Evolutionary conservation across 2,797 vertebrate genomes (phyloP).

Genomic region (Sebastes taczanowskii): DNA sequence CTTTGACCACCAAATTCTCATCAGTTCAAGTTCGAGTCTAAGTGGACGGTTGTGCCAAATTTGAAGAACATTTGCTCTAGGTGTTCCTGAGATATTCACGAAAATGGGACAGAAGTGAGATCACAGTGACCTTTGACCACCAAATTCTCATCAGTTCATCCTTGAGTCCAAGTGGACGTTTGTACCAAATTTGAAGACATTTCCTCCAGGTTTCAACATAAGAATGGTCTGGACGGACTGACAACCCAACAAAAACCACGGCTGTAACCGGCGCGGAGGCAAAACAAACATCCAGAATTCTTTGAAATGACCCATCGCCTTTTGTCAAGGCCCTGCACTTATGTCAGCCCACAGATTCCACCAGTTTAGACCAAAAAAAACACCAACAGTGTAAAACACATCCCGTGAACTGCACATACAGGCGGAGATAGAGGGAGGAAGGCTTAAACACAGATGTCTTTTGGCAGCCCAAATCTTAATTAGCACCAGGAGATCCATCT

Average conservation of each 20-base stretch:
- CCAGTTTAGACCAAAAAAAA: conserved; percentile 14
- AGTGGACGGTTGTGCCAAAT: no score
- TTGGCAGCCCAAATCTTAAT: conserved; percentile 70
- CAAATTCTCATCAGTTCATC: no score
- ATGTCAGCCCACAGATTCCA: background rate
- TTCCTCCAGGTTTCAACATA: no score
- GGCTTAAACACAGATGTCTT: conserved; percentile 69
- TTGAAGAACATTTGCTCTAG: accelerated
- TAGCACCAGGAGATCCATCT: conserved; percentile 73
- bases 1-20: no score
- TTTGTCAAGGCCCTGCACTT: background rate
- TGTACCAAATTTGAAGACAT: no score
- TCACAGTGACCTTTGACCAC: accelerated
- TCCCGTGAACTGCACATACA: background rate
- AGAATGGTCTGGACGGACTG: no score
- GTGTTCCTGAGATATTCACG: no score
- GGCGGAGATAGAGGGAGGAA: conserved; percentile 6
- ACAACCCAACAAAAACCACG: no score
- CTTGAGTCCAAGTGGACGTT: no score
- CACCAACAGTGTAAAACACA: background rate
- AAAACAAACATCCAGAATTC: background rate
- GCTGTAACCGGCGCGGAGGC: no score
- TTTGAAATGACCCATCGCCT: background rate
- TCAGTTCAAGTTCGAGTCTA: no score
- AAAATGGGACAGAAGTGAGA: no score